Percentiles rank a stretch among this genome's conserved stretches.
phyloP scores from a whole-genome alignment of 1,140 invertebrate genomes.

The Drosophila rufa region DNA sequence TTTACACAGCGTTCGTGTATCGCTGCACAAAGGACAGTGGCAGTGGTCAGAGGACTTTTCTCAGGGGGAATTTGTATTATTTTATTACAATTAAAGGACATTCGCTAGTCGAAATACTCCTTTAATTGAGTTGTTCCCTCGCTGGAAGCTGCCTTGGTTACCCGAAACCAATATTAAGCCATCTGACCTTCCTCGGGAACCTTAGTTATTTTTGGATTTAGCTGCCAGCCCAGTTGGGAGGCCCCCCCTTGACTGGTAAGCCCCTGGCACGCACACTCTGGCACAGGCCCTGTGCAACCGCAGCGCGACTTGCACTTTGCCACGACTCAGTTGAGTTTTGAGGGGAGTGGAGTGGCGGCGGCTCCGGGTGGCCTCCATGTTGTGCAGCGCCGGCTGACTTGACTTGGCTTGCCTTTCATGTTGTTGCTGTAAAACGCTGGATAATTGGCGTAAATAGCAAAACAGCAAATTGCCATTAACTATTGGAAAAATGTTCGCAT shows the following conservation, averaged over 20 bases:
- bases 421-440: slow-evolving; percentile 73
- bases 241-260: neutral
- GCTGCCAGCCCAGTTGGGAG: neutral
- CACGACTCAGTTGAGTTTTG: slow-evolving; percentile 42
- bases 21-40: slow-evolving; percentile 11
- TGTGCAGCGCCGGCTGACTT: slow-evolving; percentile 39
- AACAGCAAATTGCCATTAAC: slow-evolving; percentile 84
- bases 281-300: slow-evolving; percentile 45
- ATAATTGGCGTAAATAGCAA: slow-evolving; percentile 84
- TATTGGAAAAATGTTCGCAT: slow-evolving; percentile 80
- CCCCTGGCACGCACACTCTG: slow-evolving; percentile 27
- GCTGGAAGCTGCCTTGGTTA: neutral
- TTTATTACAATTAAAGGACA: too few relatives aligned
- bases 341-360: slow-evolving; percentile 7
- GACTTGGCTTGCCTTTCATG: slow-evolving; percentile 59
- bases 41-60: neutral
- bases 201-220: neutral
- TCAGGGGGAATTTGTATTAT: neutral
- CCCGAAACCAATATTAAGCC: neutral
- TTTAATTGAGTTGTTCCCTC: neutral
- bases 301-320: slow-evolving; percentile 68
- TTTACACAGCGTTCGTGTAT: slow-evolving; percentile 52
- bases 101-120: too few relatives aligned
- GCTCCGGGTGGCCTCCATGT: slow-evolving; percentile 19
- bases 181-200: neutral